phyloP scores from a whole-genome alignment of 2,797 vertebrate genomes.

The Pangasius mekongensis region DNA sequence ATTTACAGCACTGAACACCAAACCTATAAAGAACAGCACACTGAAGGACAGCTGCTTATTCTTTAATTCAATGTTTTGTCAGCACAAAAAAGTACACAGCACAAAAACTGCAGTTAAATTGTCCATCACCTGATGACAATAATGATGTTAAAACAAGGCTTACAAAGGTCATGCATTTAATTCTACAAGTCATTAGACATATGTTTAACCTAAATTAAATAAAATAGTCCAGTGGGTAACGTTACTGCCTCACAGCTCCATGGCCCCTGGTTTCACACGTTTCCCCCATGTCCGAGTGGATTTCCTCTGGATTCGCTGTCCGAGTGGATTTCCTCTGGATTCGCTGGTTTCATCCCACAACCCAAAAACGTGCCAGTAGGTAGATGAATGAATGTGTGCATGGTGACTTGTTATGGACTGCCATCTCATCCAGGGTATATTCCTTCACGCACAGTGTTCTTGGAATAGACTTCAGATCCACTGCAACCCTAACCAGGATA shows the following conservation, averaged over 20 bases:
- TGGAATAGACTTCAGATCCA: neutral
- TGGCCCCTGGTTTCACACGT: neutral
- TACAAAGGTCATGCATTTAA: neutral
- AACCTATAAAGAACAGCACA: conserved; percentile 18
- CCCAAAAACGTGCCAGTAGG: neutral
- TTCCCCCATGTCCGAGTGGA: neutral
- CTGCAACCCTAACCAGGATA: neutral
- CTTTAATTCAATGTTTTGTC: neutral
- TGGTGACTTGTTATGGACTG: neutral
- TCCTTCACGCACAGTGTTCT: neutral
- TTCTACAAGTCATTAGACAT: neutral
- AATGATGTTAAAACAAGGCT: neutral
- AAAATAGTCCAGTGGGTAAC: neutral
- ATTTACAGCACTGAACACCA: conserved; percentile 27
- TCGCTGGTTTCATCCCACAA: neutral
- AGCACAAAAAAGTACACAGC: neutral
- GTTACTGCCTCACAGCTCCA: neutral
- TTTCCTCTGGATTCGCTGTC: neutral
- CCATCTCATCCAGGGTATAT: neutral
- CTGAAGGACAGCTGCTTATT: conserved; percentile 9
- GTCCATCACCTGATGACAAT: neutral
- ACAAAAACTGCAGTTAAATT: neutral
- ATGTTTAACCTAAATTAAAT: neutral
- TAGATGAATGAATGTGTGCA: neutral
- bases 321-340: neutral